Percentiles rank a stretch among this genome's conserved stretches.
These are phyloP conservation scores for Sialis lutaria DNA, from an alignment of 2,888 invertebrate species.

Conservation along the genomic window DNA sequence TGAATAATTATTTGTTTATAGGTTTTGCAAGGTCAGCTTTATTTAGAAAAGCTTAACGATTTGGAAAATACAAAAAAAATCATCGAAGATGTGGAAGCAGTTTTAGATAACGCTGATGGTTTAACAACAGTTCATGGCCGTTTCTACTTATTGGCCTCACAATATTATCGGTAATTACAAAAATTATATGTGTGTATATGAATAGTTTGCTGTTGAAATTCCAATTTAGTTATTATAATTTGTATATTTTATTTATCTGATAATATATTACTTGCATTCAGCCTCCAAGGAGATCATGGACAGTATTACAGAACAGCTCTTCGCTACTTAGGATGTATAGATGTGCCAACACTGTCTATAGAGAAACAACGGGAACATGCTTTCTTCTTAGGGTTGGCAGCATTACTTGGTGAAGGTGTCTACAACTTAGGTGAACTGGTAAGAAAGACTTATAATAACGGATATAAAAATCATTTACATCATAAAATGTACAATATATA, in stretches of 20 bases:
- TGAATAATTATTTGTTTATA: conserved; percentile 15
- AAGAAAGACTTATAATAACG: conserved; percentile 11
- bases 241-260: neutral
- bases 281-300: conserved; percentile 72
- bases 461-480: neutral
- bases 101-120: conserved; percentile 79
- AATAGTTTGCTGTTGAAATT: too few species aligned
- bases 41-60: conserved; percentile 60
- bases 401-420: conserved; percentile 83
- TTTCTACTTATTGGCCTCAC: conserved; percentile 84
- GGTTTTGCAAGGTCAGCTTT: conserved; percentile 70
- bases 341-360: conserved; percentile 43
- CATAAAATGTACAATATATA: neutral
- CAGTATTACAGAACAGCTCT: conserved; percentile 92
- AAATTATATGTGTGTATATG: neutral
- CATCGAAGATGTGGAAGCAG: conserved; percentile 70
- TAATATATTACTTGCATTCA: conserved; percentile 12
- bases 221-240: neutral
- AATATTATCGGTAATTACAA: conserved; percentile 55
- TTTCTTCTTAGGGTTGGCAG: conserved; percentile 83
- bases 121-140: conserved; percentile 86
- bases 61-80: conserved; percentile 65
- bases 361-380: conserved; percentile 62
- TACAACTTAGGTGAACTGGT: conserved; percentile 95
- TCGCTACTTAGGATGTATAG: conserved; percentile 50